Percentiles rank a stretch among this genome's conserved stretches.
phyloP scores from a whole-genome alignment of 2,888 invertebrate genomes.

The Xestobium rufovillosum region DNA sequence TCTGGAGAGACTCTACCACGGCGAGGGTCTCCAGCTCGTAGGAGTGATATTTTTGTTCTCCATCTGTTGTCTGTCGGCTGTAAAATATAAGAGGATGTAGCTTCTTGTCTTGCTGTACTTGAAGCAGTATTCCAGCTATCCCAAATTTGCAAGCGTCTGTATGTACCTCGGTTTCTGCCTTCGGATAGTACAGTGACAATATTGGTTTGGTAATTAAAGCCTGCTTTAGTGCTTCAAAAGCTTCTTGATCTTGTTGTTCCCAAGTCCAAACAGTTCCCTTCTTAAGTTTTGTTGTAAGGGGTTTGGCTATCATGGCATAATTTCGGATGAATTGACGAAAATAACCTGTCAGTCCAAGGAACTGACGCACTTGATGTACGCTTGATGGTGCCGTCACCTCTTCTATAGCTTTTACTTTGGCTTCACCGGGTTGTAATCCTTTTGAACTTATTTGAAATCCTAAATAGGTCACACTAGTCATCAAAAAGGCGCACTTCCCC shows the following conservation, averaged over 20 bases:
- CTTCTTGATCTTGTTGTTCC: not conserved
- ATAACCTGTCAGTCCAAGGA: constrained; percentile 8
- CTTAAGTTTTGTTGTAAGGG: not conserved
- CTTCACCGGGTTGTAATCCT: constrained; percentile 19
- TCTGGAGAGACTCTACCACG: constrained; percentile 14
- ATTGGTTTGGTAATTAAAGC: constrained; percentile 18
- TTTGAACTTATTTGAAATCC: constrained; percentile 19
- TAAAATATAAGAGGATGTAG: constrained; percentile 18
- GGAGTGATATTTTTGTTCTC: constrained; percentile 15
- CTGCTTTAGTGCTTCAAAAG: constrained; percentile 8
- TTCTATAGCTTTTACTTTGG: constrained; percentile 18
- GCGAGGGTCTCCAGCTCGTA: constrained; percentile 17
- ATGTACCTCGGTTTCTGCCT: constrained; percentile 15
- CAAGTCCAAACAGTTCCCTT: constrained; percentile 5
- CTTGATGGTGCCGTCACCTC: constrained; percentile 15
- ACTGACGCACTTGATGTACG: constrained; percentile 10
- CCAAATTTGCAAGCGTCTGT: constrained; percentile 21
- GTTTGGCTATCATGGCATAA: constrained; percentile 7
- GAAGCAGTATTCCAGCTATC: constrained; percentile 18
- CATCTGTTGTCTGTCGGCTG: constrained; percentile 19
- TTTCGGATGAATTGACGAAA: constrained; percentile 7
- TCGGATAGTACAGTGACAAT: constrained; percentile 16
- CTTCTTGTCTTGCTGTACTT: constrained; percentile 13
- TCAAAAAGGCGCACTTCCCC: constrained; percentile 35
- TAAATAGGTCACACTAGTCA: constrained; percentile 18